Base-by-base conservation (phyloP, 1,140 invertebrate genomes). In the Tetramorium simillimum region DNA sequence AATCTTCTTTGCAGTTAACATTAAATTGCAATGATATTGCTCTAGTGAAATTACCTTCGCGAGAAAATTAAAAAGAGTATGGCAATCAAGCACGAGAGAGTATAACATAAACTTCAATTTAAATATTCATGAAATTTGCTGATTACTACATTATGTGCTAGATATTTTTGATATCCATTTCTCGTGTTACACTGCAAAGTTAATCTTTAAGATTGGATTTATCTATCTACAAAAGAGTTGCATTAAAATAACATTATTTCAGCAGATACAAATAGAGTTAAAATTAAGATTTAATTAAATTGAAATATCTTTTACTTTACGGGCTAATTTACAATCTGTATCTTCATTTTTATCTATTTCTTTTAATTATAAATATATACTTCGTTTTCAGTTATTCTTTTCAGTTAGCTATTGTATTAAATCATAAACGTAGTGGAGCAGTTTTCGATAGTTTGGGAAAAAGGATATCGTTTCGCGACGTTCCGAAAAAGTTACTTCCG, bases 61-160 rank as follows among this genome's bases (percentile, higher is more conserved):
- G 37, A 28, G 16, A 49, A 37, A 40, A 33, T 28, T 69, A 46
- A 65, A 63, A 58, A 75, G 40, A 53, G 58, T 70, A 70, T 81
- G 43, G 37, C 33, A 70, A 81, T 81, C 21, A 70, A 70, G 49
- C 18, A 16, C 3, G 21, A 43, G 46, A 69, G n/a, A 21, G 9
- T 40, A 43, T 60, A 53, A 70, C 46, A 58, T 81, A 43, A 43
- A 37, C 49, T 56, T 43, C 37, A 81, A 81, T 81, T 70, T 81
- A 81, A 81, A 81, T 70, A 81, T 81, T 81, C 49, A 81, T 81
- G 63, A 81, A 56, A 70, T 56, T 40, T 58, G 65, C 78, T 56
- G 78, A 81, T 81, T 70, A 81, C 65, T 70, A 14, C 14, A 69
- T 58, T 69, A 53, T 56, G 6, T 43, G 33, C 78, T 58, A 56